Base-by-base conservation (phyloP, 2,113 vertebrate genomes). In the Lycaon pictus region DNA sequence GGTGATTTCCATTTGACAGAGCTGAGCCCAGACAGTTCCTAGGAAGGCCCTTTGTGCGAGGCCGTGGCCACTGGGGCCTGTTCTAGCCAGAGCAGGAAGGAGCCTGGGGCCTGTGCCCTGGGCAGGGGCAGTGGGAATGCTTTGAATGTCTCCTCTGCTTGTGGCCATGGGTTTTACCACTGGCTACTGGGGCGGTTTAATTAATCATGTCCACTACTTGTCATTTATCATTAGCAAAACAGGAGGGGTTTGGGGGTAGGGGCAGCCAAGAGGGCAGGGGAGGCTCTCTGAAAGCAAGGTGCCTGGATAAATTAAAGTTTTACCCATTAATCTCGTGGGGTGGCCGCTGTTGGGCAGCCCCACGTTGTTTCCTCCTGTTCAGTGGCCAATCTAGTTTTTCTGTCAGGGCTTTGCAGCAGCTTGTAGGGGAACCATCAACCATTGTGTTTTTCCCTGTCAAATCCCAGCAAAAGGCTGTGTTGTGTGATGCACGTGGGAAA, bases 1-100 rank as follows among this genome's bases (percentile, higher is more conserved):
- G 98, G 98, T 96, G 96, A 97, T 98, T 98, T 98, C 99, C 99
- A 99, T 99, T 98, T 99, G 98, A 98, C 88, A 97, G 97, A 98
- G 97, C 84, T 65, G 93, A 98, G 90, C 95, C 96, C 96, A 97
- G 97, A 98, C 98, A 97, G 98, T 98, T 98, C 98, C 98, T 96
- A 98, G 98, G 98, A 98, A 97, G 98, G 97, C 95, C 97, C 79
- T 37, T 83, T n/a, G 94, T 71, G 20, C 32, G 5, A 97, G 96
- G 97, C 97, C 94, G 94, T 23, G 62, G 98, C 96, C 84, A 53
- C 93, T 58, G 77, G 69, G 60, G 91, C 67, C 87, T 88, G 80
- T 96, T 96, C 98, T 98, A 98, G 98, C 93, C 96, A 94, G 96
- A 97, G 98, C 98, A 98, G 98, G 98, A 98, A 98, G 98, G 98